Evolutionary conservation across 2,888 invertebrate genomes (phyloP).

Genomic region (Pyrocoelia pectoralis): DNA sequence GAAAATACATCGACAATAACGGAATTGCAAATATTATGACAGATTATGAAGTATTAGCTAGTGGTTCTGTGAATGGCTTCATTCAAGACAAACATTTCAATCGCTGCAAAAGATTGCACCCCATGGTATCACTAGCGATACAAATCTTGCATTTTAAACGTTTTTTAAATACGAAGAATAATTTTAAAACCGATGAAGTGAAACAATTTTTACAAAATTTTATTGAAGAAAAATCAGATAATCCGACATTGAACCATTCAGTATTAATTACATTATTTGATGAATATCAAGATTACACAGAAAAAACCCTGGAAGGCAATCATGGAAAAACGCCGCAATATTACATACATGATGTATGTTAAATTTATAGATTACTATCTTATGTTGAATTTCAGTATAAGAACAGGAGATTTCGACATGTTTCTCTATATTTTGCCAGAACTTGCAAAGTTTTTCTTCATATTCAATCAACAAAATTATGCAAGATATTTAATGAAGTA

Average conservation of each 20-base stretch:
- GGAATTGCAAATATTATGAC: constrained; percentile 41
- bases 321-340: constrained; percentile 50
- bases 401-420: constrained; percentile 22
- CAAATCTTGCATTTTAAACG: constrained; percentile 6
- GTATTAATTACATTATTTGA: constrained; percentile 26
- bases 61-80: constrained; percentile 43
- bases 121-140: constrained; percentile 1
- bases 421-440: constrained; percentile 17
- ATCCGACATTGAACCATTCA: constrained; percentile 17
- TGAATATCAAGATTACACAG: constrained; percentile 21
- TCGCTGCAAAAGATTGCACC: constrained; percentile 42
- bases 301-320: constrained; percentile 40
- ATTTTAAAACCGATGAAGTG: not conserved
- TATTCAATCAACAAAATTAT: constrained; percentile 38
- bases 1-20: constrained; percentile 41
- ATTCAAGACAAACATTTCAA: constrained; percentile 47
- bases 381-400: constrained; percentile 14
- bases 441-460: constrained; percentile 36
- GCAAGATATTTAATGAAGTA: constrained; percentile 34
- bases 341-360: constrained; percentile 37
- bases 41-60: constrained; percentile 42
- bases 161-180: not conserved
- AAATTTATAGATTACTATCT: constrained; percentile 16
- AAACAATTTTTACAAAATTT: constrained; percentile 20
- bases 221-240: not conserved